Evolutionary conservation across 64 coral and sea anemone species (phyloP), one percentile per base, ranked within the genome.

Genomic region (Stichodactyla helianthus): DNA sequence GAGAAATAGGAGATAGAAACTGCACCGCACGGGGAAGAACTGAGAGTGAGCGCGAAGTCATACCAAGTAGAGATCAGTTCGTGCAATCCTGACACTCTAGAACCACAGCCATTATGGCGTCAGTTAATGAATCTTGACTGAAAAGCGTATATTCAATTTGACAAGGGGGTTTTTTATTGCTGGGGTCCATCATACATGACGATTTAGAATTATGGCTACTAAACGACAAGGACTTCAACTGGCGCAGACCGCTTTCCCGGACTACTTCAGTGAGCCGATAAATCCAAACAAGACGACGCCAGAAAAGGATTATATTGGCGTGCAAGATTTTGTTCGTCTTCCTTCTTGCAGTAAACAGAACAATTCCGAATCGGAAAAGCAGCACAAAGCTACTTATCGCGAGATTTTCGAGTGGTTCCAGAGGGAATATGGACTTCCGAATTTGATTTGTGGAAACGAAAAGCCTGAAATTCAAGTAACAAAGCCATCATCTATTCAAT

Each of bases 331-430:
- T 54, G 78, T 81, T 51, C 78, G 78, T 18, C 52, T 81, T 2
- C 52, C 78, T 52, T 81, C 78, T 19, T 81, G 78, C 51, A 81
- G 52, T 16, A 81, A 81, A 81, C 35, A 54, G 16, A 81, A 81
- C 52, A 51, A 51, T 20, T 81, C 50, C 1, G 35, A 81, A 81
- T 81, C 50, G 50, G 78, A 81, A 81, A 81, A 81, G n/a, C 78
- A 81, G n/a, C 35, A 81, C 6, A 81, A 81, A 20, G 50, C 78
- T 10, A 81, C 78, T 81, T 81, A 52, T 20, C 78, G 26, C 54
- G 78, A 81, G 26, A 81, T 81, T 53, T 81, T 81, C 16, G 78
- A 81, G 78, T 81, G 78, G 78, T 81, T 81, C 19, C 78, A 81
- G 26, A 81, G n/a, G 20, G 78, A 81, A 81, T 81, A 81, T 31